Conservation (phyloP, 2,113 vertebrate genomes). For the Platysteira castanea region DNA sequence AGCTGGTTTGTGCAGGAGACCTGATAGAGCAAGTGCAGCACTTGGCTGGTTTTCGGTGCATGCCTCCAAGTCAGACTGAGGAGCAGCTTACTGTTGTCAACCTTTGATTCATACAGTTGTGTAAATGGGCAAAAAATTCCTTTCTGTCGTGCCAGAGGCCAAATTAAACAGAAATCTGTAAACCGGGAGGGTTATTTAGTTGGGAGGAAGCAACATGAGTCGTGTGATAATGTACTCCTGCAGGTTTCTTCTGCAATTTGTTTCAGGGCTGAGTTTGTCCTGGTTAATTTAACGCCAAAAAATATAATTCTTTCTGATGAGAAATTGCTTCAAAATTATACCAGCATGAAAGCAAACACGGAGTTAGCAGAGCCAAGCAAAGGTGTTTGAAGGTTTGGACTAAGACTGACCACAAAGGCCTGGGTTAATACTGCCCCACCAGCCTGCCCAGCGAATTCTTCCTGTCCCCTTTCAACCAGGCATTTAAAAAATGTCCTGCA, state of each 20-base stretch:
- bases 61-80: slow-evolving; percentile 72
- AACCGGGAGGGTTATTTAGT: slow-evolving; percentile 21
- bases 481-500: slow-evolving; percentile 51
- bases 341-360: accelerated
- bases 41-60: slow-evolving; percentile 23
- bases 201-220: slow-evolving; percentile 54
- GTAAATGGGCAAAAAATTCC: slow-evolving; percentile 75
- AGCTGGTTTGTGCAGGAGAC: not conserved
- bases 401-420: not conserved
- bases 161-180: slow-evolving; percentile 66
- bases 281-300: slow-evolving; percentile 16
- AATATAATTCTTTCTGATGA: not conserved
- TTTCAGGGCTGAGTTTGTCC: not conserved
- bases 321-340: not conserved
- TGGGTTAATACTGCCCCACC: not conserved
- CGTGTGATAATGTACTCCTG: slow-evolving; percentile 63
- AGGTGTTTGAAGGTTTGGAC: not conserved
- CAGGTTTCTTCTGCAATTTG: slow-evolving; percentile 13
- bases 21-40: slow-evolving; percentile 4
- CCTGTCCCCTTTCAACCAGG: slow-evolving; percentile 27
- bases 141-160: slow-evolving; percentile 74
- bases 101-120: slow-evolving; percentile 78
- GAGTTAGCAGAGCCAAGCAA: not conserved
- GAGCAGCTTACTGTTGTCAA: slow-evolving; percentile 74
- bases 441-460: not conserved